A percentile compares a stretch with the other conserved stretches of the same genome.
Conservation (phyloP, 92 coral and sea anemone genomes). For the Virgularia gustaviana region DNA sequence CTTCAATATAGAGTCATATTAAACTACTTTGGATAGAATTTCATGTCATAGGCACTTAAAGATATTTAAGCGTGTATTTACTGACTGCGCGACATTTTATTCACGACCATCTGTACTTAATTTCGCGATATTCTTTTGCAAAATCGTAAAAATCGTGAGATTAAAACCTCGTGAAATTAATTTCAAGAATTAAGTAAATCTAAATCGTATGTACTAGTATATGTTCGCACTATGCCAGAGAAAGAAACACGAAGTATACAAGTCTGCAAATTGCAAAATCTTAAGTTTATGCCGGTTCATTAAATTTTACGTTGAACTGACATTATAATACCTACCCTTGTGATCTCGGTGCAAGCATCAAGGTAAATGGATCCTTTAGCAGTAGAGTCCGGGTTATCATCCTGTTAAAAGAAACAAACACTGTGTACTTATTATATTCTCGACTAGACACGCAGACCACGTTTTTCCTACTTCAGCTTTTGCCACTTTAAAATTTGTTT, state of each 20-base stretch:
- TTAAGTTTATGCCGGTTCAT: not conserved
- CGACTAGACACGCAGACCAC: not conserved
- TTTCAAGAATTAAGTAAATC: no score
- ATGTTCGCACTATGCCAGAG: not conserved
- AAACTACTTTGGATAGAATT: no score
- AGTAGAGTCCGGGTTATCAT: slow-evolving; percentile 75
- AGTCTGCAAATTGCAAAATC: not conserved
- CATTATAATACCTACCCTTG: slow-evolving; percentile 62
- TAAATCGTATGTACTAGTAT: not conserved
- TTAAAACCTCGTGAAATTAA: no score
- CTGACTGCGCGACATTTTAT: no score
- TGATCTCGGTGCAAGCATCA: slow-evolving; percentile 90
- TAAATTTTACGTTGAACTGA: no score
- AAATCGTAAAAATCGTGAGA: no score
- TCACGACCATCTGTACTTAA: no score
- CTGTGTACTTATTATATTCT: not conserved
- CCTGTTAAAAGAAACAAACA: slow-evolving; percentile 49
- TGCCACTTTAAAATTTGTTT: no score
- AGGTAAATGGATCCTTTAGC: slow-evolving; percentile 90
- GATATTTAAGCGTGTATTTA: no score
- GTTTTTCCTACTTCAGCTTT: slow-evolving; percentile 1
- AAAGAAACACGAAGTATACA: not conserved
- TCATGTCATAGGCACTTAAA: no score
- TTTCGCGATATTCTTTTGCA: no score
- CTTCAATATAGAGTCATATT: no score